Conservation (phyloP, 2,113 vertebrate species). For the Chloroceryle aenea region DNA sequence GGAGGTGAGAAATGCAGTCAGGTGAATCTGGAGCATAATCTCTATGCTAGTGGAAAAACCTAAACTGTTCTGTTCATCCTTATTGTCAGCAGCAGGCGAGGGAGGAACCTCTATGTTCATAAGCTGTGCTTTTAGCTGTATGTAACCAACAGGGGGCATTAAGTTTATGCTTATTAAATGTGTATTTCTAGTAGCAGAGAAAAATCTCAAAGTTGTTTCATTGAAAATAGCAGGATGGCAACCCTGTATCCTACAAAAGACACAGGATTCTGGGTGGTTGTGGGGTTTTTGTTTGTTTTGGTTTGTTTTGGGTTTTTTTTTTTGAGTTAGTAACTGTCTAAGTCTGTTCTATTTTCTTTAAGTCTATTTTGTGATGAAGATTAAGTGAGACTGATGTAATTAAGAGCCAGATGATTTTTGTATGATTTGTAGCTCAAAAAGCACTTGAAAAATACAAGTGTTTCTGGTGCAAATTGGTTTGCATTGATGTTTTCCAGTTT, state of each 20-base stretch:
- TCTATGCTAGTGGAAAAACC: neutral
- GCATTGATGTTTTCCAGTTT: conserved; percentile 4
- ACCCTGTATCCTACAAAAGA: neutral
- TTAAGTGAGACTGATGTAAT: neutral
- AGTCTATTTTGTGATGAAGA: neutral
- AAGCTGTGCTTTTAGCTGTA: neutral
- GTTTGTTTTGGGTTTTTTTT: too few relatives aligned
- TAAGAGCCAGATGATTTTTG: neutral
- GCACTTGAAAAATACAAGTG: neutral
- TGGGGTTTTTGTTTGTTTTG: too few relatives aligned
- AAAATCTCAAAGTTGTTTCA: neutral
- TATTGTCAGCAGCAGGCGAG: neutral
- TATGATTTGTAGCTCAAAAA: neutral
- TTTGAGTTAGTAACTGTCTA: neutral
- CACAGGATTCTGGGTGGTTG: neutral
- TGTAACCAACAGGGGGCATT: conserved; percentile 65
- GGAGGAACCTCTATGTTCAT: neutral
- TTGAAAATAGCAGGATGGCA: conserved; percentile 23
- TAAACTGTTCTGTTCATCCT: neutral
- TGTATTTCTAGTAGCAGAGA: neutral
- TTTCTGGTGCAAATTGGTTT: neutral
- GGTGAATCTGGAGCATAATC: neutral
- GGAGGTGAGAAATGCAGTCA: neutral
- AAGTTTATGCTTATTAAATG: conserved; percentile 46
- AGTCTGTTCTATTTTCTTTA: neutral